phyloP scores from a whole-genome alignment of 2,113 vertebrate genomes.

The Aleadryas rufinucha region DNA sequence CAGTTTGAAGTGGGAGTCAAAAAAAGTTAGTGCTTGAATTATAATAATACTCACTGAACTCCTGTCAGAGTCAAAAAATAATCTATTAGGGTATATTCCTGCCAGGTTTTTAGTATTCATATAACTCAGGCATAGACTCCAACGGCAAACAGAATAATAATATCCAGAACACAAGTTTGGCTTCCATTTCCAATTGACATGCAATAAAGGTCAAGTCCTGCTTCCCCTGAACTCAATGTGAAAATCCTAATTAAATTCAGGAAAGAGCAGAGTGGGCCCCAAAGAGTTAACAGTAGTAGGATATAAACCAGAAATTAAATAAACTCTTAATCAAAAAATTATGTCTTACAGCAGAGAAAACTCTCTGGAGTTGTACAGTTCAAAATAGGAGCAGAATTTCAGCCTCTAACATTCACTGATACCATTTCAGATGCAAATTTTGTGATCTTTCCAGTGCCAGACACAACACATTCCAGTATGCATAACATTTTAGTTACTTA shows the following conservation, averaged over 20 bases:
- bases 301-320: conserved; percentile 1
- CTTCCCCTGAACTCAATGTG: not conserved
- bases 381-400: conserved; percentile 22
- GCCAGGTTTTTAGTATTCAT: not conserved
- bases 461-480: conserved; percentile 15
- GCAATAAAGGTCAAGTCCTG: not conserved
- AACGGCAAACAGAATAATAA: not conserved
- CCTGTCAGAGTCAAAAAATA: not conserved
- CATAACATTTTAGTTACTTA: conserved; percentile 10
- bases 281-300: not conserved
- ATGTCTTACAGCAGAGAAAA: not conserved
- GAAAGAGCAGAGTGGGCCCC: not conserved
- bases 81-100: not conserved
- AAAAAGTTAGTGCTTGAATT: not conserved
- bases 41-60: not conserved
- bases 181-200: not conserved
- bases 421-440: conserved; percentile 16
- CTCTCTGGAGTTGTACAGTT: not conserved
- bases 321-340: conserved; percentile 2
- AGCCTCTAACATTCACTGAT: not conserved
- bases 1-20: not conserved
- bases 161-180: not conserved
- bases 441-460: conserved; percentile 22
- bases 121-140: not conserved
- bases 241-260: conserved; percentile 16